A percentile compares a stretch with the other conserved stretches of the same genome.
Conservation (phyloP, 2,888 invertebrate genomes). For the Agrochola litura region DNA sequence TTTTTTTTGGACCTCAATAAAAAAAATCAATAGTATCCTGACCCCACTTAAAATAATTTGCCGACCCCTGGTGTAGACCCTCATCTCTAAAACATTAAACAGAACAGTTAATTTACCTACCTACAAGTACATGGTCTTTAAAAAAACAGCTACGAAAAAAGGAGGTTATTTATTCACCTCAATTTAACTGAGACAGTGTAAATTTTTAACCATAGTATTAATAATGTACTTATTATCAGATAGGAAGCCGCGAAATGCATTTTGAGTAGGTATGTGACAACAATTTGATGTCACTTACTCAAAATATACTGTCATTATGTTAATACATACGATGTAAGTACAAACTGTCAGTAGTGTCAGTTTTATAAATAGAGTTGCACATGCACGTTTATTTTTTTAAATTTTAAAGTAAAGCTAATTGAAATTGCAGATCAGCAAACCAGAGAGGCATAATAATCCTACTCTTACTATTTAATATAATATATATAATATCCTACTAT, state of each 20-base stretch:
- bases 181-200: not conserved
- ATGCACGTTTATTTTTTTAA: not conserved
- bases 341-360: not conserved
- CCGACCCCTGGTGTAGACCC: too few relatives aligned
- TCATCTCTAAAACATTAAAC: too few relatives aligned
- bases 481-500: too few relatives aligned
- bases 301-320: slow-evolving; percentile 21
- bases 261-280: not conserved
- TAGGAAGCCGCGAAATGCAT: slow-evolving; percentile 11
- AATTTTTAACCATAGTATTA: not conserved
- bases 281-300: not conserved
- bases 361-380: slow-evolving; percentile 6
- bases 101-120: too few relatives aligned
- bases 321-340: slow-evolving; percentile 2
- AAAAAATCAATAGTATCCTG: too few relatives aligned
- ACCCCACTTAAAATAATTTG: too few relatives aligned
- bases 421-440: not conserved
- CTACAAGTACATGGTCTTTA: too few relatives aligned
- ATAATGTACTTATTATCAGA: slow-evolving; percentile 14
- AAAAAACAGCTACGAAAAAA: too few relatives aligned
- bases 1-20: too few relatives aligned
- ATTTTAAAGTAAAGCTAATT: not conserved
- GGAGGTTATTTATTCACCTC: not conserved
- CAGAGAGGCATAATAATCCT: not conserved
- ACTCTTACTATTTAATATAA: too few relatives aligned